Conservation (phyloP, 2,888 invertebrate genomes). For the Ectemnius cavifrons region DNA sequence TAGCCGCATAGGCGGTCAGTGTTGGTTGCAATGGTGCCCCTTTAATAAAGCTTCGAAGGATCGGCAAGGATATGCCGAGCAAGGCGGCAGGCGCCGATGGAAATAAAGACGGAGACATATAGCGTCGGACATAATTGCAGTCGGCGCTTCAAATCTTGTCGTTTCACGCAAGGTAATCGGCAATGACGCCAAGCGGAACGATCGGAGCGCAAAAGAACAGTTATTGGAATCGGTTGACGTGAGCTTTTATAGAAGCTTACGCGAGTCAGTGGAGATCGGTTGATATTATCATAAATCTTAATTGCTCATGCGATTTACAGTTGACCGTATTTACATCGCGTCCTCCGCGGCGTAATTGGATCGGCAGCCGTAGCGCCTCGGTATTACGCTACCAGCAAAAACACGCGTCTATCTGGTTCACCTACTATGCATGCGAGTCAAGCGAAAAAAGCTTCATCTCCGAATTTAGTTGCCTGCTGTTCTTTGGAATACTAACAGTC, state of each 20-base stretch:
- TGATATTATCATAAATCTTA: slow-evolving; percentile 33
- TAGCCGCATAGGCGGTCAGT: slow-evolving; percentile 48
- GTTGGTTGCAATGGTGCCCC: not conserved
- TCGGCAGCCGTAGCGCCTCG: not conserved
- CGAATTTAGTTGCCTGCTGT: no score
- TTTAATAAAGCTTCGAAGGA: not conserved
- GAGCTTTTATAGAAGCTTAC: slow-evolving; percentile 34
- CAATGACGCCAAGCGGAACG: slow-evolving; percentile 28
- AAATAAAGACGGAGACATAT: not conserved
- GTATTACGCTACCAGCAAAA: no score
- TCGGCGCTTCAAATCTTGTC: slow-evolving; percentile 32
- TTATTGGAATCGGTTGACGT: slow-evolving; percentile 17
- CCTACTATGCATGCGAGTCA: no score
- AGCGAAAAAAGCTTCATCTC: no score
- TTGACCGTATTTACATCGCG: slow-evolving; percentile 25
- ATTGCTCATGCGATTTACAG: slow-evolving; percentile 25
- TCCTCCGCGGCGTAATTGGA: slow-evolving; percentile 14
- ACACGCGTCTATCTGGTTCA: no score
- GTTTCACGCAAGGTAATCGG: slow-evolving; percentile 50
- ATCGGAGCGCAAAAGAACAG: slow-evolving; percentile 32
- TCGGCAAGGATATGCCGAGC: not conserved
- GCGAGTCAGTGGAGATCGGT: not conserved
- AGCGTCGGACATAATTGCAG: slow-evolving; percentile 27
- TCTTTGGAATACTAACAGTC: no score
- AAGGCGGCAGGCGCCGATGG: not conserved